Evolutionary conservation across 2,888 invertebrate genomes (phyloP), one percentile per base, ranked within the genome.

Genomic region (Macrophya annulata): DNA sequence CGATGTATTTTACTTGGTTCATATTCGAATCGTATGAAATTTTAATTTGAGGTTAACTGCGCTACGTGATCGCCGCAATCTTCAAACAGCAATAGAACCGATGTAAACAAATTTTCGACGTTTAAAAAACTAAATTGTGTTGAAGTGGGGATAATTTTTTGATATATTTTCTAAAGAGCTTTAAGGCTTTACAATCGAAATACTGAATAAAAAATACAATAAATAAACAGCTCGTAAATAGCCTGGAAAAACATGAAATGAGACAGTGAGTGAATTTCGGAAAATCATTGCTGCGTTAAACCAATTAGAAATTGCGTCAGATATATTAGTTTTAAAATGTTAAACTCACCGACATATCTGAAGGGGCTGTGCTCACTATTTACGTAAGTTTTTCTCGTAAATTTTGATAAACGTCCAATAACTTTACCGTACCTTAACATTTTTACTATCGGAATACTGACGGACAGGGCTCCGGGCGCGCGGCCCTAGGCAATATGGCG

Each of bases 401-500:
- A 91, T 90, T 90, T 91, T 77, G 92, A 90, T 86, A 93, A 87
- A 87, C 90, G 91, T 86, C 91, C 91, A 87, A 92, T 90, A 85
- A 91, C 88, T 90, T 90, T 91, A 82, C 91, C 89, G 87, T 89
- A 92, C 86, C 91, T 91, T 88, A 93, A 91, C 93, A 93, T 93
- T 90, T 90, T 92, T 88, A 68, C 48, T 55, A 45, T 51, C 21
- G 43, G 51, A n/a, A 9, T 55, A 15, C 10, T 9, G 45, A 76
- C 55, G 76, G 68, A 48, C 74, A 21, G 55, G 15, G 55, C 77
- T 55, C 6, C 77, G 77, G 89, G 87, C 88, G 86, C 87, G 85
- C 86, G 86, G 87, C 85, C 88, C 90, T 91, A 91, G 84, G 91
- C 91, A 91, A 91, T 91, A 90, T 91, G 89, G 88, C 88, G 87